phyloP scores from a whole-genome alignment of 2,888 invertebrate genomes.

The Imbricaverruca yamaguchii region DNA sequence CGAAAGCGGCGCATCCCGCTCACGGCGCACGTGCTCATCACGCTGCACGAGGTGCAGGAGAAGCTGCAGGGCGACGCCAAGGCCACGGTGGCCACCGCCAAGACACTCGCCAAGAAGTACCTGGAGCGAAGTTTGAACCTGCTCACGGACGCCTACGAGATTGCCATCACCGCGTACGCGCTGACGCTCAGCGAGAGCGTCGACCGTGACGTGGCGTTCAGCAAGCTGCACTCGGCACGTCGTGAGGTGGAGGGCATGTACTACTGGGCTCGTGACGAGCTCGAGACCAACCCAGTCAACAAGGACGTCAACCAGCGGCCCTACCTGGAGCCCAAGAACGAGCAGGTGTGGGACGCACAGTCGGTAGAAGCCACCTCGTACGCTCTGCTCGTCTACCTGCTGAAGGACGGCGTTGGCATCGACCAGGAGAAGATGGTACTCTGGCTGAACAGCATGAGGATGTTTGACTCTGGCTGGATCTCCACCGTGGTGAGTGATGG shows the following conservation, averaged over 20 bases:
- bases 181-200: constrained; percentile 42
- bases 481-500: constrained; percentile 36
- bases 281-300: constrained; percentile 30
- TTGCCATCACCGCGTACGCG: constrained; percentile 48
- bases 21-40: constrained; percentile 87
- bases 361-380: constrained; percentile 45
- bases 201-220: constrained; percentile 41
- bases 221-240: constrained; percentile 35
- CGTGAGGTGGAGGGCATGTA: constrained; percentile 26
- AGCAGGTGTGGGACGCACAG: constrained; percentile 39
- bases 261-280: constrained; percentile 35
- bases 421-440: constrained; percentile 38
- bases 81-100: constrained; percentile 36
- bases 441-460: constrained; percentile 38
- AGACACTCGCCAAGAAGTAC: constrained; percentile 37
- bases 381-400: constrained; percentile 42
- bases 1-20: constrained; percentile 55
- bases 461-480: constrained; percentile 37
- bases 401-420: constrained; percentile 35
- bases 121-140: constrained; percentile 40
- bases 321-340: constrained; percentile 36
- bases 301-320: constrained; percentile 41
- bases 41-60: constrained; percentile 45
- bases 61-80: constrained; percentile 39
- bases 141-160: constrained; percentile 44